Percentiles rank a stretch among this genome's conserved stretches.
Conservation (phyloP, 2,113 vertebrate species). For the Siniperca chuatsi region DNA sequence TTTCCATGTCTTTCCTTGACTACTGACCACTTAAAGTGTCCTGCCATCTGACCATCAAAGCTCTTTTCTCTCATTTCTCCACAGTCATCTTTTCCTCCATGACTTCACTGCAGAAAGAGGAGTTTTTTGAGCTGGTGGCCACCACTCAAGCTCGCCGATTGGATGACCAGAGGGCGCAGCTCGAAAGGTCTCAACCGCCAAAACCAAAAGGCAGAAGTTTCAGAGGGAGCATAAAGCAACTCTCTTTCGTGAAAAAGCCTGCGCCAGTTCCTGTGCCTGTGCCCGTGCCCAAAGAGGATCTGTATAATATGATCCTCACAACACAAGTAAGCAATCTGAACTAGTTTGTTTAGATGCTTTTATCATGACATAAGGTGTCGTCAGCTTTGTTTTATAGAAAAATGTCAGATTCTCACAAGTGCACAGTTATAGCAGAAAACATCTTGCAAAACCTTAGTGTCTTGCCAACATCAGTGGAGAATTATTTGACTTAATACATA, state of each 20-base stretch:
- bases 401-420: not conserved
- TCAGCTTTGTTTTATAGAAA: not conserved
- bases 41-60: not conserved
- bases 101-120: slow-evolving; percentile 90
- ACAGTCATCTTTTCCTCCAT: slow-evolving; percentile 89
- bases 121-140: slow-evolving; percentile 90
- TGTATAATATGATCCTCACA: slow-evolving; percentile 90
- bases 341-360: not conserved
- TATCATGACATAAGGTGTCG: not conserved
- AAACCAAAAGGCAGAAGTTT: slow-evolving; percentile 72
- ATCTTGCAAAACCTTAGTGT: not conserved
- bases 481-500: not conserved
- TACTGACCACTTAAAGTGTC: not conserved
- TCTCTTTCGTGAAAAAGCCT: slow-evolving; percentile 63
- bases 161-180: slow-evolving; percentile 88
- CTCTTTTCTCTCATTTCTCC: slow-evolving; percentile 26
- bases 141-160: slow-evolving; percentile 88
- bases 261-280: slow-evolving; percentile 41
- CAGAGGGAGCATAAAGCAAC: slow-evolving; percentile 80
- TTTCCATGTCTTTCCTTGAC: not conserved
- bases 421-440: no score
- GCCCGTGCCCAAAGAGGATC: slow-evolving; percentile 83
- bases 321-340: slow-evolving; percentile 83
- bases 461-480: not conserved
- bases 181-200: slow-evolving; percentile 54